These are phyloP conservation scores for Athetis lepigone DNA, from an alignment of 2,888 invertebrate species.

Conservation along the genomic window DNA sequence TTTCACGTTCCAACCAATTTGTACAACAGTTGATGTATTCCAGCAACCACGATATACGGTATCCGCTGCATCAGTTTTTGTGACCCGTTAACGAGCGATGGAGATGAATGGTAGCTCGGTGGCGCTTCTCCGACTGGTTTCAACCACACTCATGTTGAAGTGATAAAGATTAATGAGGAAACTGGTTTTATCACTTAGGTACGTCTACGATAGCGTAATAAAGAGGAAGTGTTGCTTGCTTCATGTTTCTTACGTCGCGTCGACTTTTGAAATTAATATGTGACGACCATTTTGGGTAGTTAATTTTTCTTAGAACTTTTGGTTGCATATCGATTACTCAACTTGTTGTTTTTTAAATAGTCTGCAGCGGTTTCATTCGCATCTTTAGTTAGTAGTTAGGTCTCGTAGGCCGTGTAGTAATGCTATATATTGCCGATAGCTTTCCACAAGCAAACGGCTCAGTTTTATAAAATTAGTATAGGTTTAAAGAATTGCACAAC, in stretches of 20 bases:
- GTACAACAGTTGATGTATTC: conserved; percentile 35
- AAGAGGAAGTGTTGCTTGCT: conserved; percentile 8
- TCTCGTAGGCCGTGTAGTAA: no score
- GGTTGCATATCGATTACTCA: background rate
- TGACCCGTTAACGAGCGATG: conserved; percentile 44
- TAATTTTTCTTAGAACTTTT: background rate
- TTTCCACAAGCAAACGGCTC: no score
- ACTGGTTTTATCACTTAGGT: conserved; percentile 36
- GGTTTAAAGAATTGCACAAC: background rate
- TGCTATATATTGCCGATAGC: no score
- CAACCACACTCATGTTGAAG: conserved; percentile 34
- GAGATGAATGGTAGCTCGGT: conserved; percentile 55
- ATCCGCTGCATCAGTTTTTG: conserved; percentile 55
- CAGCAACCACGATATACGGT: conserved; percentile 16
- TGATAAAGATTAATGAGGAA: conserved; percentile 49
- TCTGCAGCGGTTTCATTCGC: no score
- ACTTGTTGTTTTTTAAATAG: background rate
- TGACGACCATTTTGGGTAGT: background rate
- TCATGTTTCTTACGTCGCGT: background rate
- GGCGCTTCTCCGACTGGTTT: conserved; percentile 45
- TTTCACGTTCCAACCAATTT: conserved; percentile 34
- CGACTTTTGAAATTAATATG: background rate
- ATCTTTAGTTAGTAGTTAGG: no score
- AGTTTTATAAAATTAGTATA: no score
- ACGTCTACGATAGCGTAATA: conserved; percentile 7